Evolutionary conservation across 2,113 vertebrate species (phyloP).

Genomic region (Zosterops lateralis): DNA sequence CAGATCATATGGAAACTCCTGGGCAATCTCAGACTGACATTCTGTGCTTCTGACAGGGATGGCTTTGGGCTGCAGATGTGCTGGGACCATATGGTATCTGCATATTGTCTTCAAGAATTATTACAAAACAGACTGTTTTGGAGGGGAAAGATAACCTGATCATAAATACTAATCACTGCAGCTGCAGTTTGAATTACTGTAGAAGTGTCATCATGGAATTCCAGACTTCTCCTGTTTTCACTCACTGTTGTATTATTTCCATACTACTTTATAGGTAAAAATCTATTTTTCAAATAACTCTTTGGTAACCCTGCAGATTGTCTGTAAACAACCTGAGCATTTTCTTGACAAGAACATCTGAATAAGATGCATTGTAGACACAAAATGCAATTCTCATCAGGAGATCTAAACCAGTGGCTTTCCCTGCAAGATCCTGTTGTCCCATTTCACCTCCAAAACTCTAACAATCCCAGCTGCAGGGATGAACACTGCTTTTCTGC

Average conservation of each 20-base stretch:
- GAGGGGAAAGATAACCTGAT: neutral
- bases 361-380: neutral
- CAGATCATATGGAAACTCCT: constrained; percentile 39
- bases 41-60: constrained; percentile 4
- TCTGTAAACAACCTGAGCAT: neutral
- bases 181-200: neutral
- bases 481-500: neutral
- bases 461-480: neutral
- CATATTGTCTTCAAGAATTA: constrained; percentile 39
- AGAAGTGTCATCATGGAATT: constrained; percentile 1
- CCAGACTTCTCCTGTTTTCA: neutral
- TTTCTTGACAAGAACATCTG: neutral
- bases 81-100: constrained; percentile 36
- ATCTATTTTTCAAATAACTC: neutral
- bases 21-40: constrained; percentile 5
- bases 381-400: neutral
- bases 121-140: neutral
- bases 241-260: neutral
- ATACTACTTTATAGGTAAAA: neutral
- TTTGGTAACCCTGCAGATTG: neutral
- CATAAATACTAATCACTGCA: constrained; percentile 27
- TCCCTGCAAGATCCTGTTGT: neutral
- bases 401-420: neutral
- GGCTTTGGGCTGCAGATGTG: constrained; percentile 50
- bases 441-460: neutral